phyloP scores from a whole-genome alignment of 2,113 vertebrate species.

The Lagenorhynchus albirostris region DNA sequence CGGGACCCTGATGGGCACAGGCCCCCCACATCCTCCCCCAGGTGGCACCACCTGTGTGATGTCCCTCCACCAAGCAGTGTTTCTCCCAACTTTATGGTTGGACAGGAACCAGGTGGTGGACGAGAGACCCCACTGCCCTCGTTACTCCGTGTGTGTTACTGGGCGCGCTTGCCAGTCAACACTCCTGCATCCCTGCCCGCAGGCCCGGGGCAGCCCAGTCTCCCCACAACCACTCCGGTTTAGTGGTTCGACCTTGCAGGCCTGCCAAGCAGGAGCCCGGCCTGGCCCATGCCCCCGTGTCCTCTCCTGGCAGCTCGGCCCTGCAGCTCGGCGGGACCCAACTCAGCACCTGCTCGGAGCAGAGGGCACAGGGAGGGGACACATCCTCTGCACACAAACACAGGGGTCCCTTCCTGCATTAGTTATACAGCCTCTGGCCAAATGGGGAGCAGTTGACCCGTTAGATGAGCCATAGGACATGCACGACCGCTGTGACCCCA shows the following conservation, averaged over 20 bases:
- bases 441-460: rapidly evolving
- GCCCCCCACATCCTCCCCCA: rapidly evolving
- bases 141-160: rapidly evolving
- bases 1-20: rapidly evolving
- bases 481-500: rapidly evolving
- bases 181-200: rapidly evolving
- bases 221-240: rapidly evolving
- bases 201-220: rapidly evolving
- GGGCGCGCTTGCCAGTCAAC: not conserved
- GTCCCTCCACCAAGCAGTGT: rapidly evolving
- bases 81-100: not conserved
- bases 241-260: not conserved
- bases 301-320: not conserved
- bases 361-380: conserved; percentile 17
- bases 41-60: rapidly evolving
- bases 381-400: rapidly evolving
- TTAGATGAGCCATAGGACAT: rapidly evolving
- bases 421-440: not conserved
- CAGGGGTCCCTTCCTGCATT: rapidly evolving
- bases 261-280: rapidly evolving
- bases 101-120: rapidly evolving
- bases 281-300: rapidly evolving
- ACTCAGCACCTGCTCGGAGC: conserved; percentile 3
- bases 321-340: not conserved
- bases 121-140: rapidly evolving